Percentiles rank a stretch among this genome's conserved stretches.
These are phyloP conservation scores for Drosophila mulleri DNA, from an alignment of 2,888 invertebrate genomes.

Conservation along the genomic window DNA sequence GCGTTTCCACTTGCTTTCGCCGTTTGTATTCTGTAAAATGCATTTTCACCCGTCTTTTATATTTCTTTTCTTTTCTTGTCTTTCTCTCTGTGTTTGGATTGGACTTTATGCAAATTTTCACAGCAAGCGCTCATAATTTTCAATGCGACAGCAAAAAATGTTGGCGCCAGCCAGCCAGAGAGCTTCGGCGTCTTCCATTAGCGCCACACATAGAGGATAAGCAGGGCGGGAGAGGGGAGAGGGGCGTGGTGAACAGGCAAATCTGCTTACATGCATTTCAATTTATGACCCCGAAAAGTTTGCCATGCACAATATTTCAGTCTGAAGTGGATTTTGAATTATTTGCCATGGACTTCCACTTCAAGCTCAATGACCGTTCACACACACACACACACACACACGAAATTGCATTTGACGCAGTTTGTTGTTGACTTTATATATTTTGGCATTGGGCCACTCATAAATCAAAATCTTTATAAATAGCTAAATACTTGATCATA, in stretches of 20 bases:
- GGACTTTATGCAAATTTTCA: conserved; percentile 71
- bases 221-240: neutral
- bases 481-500: neutral
- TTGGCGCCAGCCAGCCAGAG: conserved; percentile 63
- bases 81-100: conserved; percentile 27
- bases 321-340: conserved; percentile 57
- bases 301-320: conserved; percentile 32
- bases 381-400: conserved; percentile 7
- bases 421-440: conserved; percentile 18
- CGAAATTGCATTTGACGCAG: conserved; percentile 38
- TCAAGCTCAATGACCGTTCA: conserved; percentile 62
- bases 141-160: conserved; percentile 75
- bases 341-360: conserved; percentile 46
- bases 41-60: conserved; percentile 24
- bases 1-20: conserved; percentile 51
- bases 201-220: conserved; percentile 27
- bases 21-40: conserved; percentile 41
- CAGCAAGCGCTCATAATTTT: conserved; percentile 70
- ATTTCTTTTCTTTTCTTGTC: conserved; percentile 1
- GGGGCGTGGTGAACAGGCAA: conserved; percentile 42
- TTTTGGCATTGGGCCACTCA: conserved; percentile 56
- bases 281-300: conserved; percentile 59
- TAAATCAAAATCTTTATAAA: conserved; percentile 42
- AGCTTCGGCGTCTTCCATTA: conserved; percentile 57
- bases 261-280: conserved; percentile 61